phyloP scores from a whole-genome alignment of 2,797 vertebrate species.

The Acanthiza pusilla region DNA sequence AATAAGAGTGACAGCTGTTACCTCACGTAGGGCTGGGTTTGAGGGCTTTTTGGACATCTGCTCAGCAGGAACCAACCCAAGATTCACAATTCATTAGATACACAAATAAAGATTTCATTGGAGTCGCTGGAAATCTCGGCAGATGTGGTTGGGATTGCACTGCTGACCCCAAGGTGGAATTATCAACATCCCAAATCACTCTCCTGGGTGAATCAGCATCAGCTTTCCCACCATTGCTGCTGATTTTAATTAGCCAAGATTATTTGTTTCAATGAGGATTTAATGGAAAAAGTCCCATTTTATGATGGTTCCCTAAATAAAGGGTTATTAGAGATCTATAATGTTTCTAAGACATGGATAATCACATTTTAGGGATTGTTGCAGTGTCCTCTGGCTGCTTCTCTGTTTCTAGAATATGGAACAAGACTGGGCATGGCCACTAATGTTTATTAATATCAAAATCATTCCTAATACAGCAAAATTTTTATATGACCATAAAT shows the following conservation, averaged over 20 bases:
- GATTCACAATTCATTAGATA: neutral
- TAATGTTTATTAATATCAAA: neutral
- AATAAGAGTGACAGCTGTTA: neutral
- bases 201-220: neutral
- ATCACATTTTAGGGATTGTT: neutral
- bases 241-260: neutral
- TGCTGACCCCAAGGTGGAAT: conserved; percentile 8
- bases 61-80: neutral
- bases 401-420: neutral
- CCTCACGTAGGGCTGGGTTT: neutral
- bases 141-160: neutral
- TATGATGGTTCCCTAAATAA: neutral
- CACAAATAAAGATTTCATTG: neutral
- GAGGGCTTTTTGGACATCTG: neutral
- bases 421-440: neutral
- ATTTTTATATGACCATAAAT: neutral
- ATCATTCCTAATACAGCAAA: neutral
- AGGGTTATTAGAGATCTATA: neutral
- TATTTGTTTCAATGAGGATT: neutral
- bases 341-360: neutral
- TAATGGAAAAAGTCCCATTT: conserved; percentile 1
- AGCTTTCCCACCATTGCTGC: neutral
- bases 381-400: neutral
- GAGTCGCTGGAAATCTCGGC: neutral
- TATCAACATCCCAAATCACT: neutral